Conservation (phyloP, 2,888 invertebrate genomes). For the Drosophila anceps region DNA sequence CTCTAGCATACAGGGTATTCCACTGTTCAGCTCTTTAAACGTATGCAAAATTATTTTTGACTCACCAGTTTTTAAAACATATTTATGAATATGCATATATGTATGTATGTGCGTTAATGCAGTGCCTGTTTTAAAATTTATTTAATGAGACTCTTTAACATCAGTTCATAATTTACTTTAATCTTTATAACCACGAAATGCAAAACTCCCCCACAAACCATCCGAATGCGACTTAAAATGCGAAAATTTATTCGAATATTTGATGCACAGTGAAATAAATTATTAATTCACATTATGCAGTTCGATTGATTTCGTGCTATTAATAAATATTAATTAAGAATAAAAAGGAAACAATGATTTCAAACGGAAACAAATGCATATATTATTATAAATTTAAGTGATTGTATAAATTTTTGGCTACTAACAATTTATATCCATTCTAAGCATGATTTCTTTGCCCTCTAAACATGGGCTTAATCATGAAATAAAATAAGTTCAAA, state of each 20-base stretch:
- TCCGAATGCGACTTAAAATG: neutral
- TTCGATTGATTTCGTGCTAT: neutral
- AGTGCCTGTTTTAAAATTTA: neutral
- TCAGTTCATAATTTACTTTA: neutral
- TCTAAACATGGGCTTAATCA: too few species aligned
- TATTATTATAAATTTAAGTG: neutral
- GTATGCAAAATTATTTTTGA: neutral
- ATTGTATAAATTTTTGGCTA: neutral
- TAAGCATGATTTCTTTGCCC: neutral
- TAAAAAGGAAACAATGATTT: neutral
- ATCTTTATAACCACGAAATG: neutral
- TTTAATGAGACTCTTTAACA: neutral
- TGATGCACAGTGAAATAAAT: neutral
- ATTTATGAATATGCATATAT: neutral
- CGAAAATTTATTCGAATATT: neutral
- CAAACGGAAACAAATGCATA: neutral
- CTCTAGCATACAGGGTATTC: neutral
- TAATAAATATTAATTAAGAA: slow-evolving; percentile 1
- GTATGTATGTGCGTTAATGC: neutral
- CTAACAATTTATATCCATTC: neutral
- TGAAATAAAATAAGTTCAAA: too few species aligned
- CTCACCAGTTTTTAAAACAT: neutral
- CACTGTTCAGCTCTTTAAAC: too few species aligned
- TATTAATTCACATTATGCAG: neutral
- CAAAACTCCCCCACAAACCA: neutral